Percentiles rank a stretch among this genome's conserved stretches.
These are phyloP conservation scores for Strix aluco DNA, from an alignment of 2,113 vertebrate species.

Conservation along the genomic window DNA sequence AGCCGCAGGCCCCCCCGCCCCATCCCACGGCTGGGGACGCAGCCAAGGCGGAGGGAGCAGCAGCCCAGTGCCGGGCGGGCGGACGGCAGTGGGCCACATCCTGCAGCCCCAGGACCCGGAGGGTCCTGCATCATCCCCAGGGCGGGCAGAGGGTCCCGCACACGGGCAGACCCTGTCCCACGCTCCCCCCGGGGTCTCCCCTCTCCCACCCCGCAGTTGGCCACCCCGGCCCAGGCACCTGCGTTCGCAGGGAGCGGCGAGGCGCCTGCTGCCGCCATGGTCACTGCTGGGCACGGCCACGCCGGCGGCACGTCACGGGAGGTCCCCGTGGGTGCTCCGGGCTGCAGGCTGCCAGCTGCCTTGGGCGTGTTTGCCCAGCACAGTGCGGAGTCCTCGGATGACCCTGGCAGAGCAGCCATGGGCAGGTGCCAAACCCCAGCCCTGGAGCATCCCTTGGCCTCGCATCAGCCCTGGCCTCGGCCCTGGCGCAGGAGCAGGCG, in stretches of 20 bases:
- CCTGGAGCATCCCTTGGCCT: slow-evolving; percentile 50
- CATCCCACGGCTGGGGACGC: background rate
- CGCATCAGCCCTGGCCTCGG: background rate
- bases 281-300: background rate
- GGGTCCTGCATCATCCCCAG: rapidly evolving
- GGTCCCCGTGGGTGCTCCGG: background rate
- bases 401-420: background rate
- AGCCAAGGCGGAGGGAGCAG: background rate
- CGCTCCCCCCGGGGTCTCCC: rapidly evolving
- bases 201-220: rapidly evolving
- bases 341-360: background rate
- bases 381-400: background rate
- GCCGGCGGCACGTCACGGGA: rapidly evolving
- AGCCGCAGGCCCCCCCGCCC: background rate
- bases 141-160: background rate
- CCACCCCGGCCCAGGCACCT: background rate
- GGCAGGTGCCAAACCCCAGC: slow-evolving; percentile 43
- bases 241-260: rapidly evolving
- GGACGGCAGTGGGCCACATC: rapidly evolving
- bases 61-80: background rate
- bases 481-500: background rate
- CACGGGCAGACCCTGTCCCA: rapidly evolving
- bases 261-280: rapidly evolving
- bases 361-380: background rate
- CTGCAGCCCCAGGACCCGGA: background rate